Base-by-base conservation (phyloP, 2,113 vertebrate species). In the Halcyon senegalensis region DNA sequence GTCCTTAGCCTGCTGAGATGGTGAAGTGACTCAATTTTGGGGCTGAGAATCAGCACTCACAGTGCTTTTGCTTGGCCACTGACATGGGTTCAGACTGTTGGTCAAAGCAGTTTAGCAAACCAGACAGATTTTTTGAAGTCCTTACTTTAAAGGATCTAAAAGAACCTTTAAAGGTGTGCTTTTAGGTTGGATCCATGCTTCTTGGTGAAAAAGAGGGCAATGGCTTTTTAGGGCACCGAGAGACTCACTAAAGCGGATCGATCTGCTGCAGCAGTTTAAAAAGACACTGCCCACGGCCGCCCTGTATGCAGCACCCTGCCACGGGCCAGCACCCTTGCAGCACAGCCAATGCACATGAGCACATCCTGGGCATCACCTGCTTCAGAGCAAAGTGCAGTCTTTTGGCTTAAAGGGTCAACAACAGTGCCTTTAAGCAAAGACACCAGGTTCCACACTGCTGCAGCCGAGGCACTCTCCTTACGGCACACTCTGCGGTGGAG, bases 291-390 rank as follows among this genome's bases (percentile, higher is more conserved):
- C 11, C 18, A 11, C 41, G 53, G 44, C n/a, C 10, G 3, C 60
- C 43, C 13, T 4, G 4, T 17, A 14, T 12, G 3, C 0, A 1
- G 9, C 9, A 0, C n/a, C 30, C 41, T 63, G 67, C 25, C 33
- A 7, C 1, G 3, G 33, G 43, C 62, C 48, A 50, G 63, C 27
- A 58, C 13, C 31, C 35, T 30, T 4, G 5, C 16, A 37, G 48
- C 53, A 50, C 0, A 0, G 56, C 35, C 59, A 21, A 35, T 4
- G 3, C 53, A 27, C 4, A 4, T 0, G 0, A 35, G 30, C 3
- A 18, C 41, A 62, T 10, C n/a, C 50, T 15, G 43, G 25, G 11
- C 59, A 84, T 17, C 25, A 17, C 24, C 46, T 72, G 43, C 63
- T 48, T 28, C 35, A 13, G 37, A 8, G 13, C 27, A 43, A 82